Percentiles rank a stretch among this genome's conserved stretches.
phyloP scores from a whole-genome alignment of 2,797 vertebrate genomes.

The Macropus fuliginosus region DNA sequence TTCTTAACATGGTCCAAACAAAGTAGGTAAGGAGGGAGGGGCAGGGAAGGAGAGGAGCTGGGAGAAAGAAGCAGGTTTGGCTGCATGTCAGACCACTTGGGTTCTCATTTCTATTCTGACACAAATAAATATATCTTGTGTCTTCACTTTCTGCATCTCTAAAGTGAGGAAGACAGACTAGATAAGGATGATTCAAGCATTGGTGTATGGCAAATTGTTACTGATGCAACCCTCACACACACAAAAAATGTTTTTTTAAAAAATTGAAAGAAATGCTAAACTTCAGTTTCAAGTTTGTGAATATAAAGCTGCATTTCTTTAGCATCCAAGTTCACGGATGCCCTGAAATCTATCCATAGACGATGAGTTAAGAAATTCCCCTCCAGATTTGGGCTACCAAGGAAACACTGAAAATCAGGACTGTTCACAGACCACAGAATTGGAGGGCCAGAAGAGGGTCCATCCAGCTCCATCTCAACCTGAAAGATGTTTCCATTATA shows the following conservation, averaged over 20 bases:
- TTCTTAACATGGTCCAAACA: neutral
- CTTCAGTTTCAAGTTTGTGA: neutral
- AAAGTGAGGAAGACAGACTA: neutral
- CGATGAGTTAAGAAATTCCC: neutral
- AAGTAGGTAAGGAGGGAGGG: neutral
- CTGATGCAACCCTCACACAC: neutral
- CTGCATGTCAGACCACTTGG: neutral
- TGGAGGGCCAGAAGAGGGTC: neutral
- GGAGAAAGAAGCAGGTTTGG: neutral
- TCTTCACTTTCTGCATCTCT: neutral
- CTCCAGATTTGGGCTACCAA: neutral
- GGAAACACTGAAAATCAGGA: neutral
- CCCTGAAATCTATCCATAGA: neutral
- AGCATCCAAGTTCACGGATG: neutral
- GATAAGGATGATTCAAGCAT: neutral
- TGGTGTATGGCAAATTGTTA: neutral
- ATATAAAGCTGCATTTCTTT: neutral
- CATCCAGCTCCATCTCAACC: neutral
- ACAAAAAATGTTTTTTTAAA: neutral
- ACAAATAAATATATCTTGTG: neutral
- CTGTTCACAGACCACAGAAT: neutral
- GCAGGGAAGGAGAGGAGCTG: neutral
- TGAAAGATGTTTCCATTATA: neutral
- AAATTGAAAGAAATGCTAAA: neutral
- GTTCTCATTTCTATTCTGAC: neutral